phyloP scores from a whole-genome alignment of 2,888 invertebrate species.

The Brachycybe producta region DNA sequence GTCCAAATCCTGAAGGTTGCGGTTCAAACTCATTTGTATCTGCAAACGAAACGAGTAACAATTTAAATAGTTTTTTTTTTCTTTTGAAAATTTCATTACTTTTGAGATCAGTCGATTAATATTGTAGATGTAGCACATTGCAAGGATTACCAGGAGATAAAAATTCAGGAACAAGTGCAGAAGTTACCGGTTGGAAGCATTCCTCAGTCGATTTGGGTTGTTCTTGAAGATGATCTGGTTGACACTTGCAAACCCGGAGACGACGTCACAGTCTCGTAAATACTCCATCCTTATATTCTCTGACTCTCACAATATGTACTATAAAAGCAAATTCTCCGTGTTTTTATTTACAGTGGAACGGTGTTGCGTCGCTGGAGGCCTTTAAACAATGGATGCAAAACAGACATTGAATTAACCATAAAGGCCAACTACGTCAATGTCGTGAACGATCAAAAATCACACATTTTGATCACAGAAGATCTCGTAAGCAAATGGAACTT shows the following conservation, averaged over 20 bases:
- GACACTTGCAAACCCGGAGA: slow-evolving; percentile 80
- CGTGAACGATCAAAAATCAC: slow-evolving; percentile 6
- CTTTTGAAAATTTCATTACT: slow-evolving; percentile 1
- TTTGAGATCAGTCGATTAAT: slow-evolving; percentile 25
- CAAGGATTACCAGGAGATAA: slow-evolving; percentile 73
- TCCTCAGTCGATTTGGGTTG: slow-evolving; percentile 61
- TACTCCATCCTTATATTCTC: no score
- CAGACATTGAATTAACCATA: slow-evolving; percentile 55
- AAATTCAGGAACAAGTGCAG: slow-evolving; percentile 61
- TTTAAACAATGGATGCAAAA: slow-evolving; percentile 44
- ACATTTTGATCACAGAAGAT: slow-evolving; percentile 16
- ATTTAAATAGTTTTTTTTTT: background rate
- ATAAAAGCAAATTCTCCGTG: background rate
- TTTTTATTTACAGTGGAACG: slow-evolving; percentile 48
- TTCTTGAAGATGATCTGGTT: slow-evolving; percentile 71
- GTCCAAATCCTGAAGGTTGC: slow-evolving; percentile 46
- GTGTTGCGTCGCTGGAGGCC: slow-evolving; percentile 61
- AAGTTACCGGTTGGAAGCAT: slow-evolving; percentile 56
- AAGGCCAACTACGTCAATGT: slow-evolving; percentile 50
- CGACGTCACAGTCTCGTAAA: slow-evolving; percentile 67
- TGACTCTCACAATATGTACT: background rate
- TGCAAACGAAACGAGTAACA: slow-evolving; percentile 2
- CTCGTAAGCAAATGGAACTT: slow-evolving; percentile 28
- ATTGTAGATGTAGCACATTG: slow-evolving; percentile 48
- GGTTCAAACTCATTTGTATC: slow-evolving; percentile 42